Conservation (phyloP, 2,888 invertebrate species). For the Eristalis pertinax region DNA sequence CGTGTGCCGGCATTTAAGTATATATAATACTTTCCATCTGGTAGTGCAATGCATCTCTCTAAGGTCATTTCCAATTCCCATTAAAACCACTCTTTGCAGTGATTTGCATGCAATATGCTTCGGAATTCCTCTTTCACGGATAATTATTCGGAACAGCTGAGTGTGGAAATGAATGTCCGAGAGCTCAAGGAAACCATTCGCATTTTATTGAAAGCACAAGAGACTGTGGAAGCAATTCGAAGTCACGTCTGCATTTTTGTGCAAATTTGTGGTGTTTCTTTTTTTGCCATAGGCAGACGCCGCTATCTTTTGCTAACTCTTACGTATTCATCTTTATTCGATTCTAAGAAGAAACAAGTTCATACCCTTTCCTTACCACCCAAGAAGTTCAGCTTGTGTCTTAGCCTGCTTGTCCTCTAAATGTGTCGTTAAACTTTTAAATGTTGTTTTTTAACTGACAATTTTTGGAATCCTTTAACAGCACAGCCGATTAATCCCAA, state of each 20-base stretch:
- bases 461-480: constrained; percentile 53
- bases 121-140: constrained; percentile 65
- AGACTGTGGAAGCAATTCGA: neutral
- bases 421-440: constrained; percentile 14
- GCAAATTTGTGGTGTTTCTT: neutral
- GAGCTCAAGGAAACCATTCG: constrained; percentile 44
- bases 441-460: constrained; percentile 19
- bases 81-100: constrained; percentile 52
- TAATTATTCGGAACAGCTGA: constrained; percentile 64
- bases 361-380: constrained; percentile 23
- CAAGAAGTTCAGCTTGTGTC: constrained; percentile 11
- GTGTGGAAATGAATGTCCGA: constrained; percentile 38
- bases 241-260: constrained; percentile 1
- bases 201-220: constrained; percentile 32
- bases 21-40: constrained; percentile 69
- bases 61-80: constrained; percentile 67
- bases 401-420: constrained; percentile 22
- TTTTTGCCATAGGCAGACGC: neutral
- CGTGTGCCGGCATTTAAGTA: constrained; percentile 61
- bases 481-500: constrained; percentile 31
- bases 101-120: constrained; percentile 56
- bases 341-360: constrained; percentile 36
- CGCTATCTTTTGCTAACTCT: neutral
- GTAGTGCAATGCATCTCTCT: constrained; percentile 54
- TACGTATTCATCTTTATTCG: neutral